Evolutionary conservation across 2,797 vertebrate genomes (phyloP), one percentile per base, ranked within the genome.

Genomic region (Argya squamiceps): DNA sequence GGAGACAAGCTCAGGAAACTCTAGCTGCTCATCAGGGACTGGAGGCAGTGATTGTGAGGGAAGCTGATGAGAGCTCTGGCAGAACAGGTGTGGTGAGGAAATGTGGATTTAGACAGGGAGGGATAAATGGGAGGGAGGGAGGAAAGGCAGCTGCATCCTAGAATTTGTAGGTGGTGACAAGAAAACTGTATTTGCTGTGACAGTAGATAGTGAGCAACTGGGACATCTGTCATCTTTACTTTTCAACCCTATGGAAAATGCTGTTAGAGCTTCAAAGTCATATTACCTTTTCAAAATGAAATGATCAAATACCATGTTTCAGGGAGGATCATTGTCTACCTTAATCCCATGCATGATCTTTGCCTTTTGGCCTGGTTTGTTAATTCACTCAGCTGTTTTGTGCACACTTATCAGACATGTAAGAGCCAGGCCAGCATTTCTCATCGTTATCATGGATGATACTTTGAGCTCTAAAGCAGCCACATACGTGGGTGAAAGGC

Each of bases 121-220:
- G 64, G 58, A 73, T 85, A 81, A 91, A 91, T 3, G 36, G 53
- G 43, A 90, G 23, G 39, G 11, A 71, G 89, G n/a, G n/a, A 78
- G 83, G 39, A 77, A 71, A 91, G 34, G 46, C 91, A 89, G 84
- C 59, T 20, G 2, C 78, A 92, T 91, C 75, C 81, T 84, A 76
- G 92, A 76, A 93, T 94, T 95, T 93, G 91, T 89, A 93, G 89
- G 89, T 92, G 93, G 82, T 96, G 96, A 94, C 79, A 91, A 81
- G 91, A 73, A 96, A 88, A 73, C 73, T 84, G 64, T 89, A 59
- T 93, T 55, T 96, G 65, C 84, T 85, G 24, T 78, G 95, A 69
- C 65, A 65, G 81, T 73, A 75, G 67, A 32, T 47, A 74, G 81
- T 49, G 56, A 91, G 47, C 84, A 70, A 84, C 67, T 3, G 9